Base-by-base conservation (phyloP, 2,113 vertebrate species). In the Thryonomys swinderianus region DNA sequence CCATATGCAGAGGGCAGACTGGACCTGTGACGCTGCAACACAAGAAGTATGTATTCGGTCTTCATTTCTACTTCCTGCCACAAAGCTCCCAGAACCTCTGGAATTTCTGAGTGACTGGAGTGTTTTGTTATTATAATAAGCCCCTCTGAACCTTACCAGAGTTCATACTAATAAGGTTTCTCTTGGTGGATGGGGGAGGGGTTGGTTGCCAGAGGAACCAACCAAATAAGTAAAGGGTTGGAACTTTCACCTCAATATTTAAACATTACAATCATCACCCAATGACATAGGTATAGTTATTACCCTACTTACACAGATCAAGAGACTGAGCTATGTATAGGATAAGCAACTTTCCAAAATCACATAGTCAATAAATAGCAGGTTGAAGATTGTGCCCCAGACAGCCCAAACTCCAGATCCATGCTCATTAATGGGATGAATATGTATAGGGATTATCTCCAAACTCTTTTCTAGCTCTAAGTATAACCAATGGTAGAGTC, bases 221-320 rank as follows among this genome's bases (percentile, higher is more conserved):
- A 67, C n/a, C 25, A 53, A 8, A 2, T 27, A 61, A 84, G 14
- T 27, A 66, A 57, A 74, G 57, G n/a, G 30, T 4, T 67, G 16
- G 48, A 85, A 64, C 30, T 82, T 71, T 92, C 53, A 71, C 85
- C n/a, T 37, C 40, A 76, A 76, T 34, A 90, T 48, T 96, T 93
- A 89, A 92, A 69, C 42, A 3, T 85, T 55, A 67, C 40, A 84
- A 45, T 57, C n/a, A 74, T 32, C 30, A 94, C n/a, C 18, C 27
- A 92, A 9, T 55, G 30, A 95, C 18, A 53, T 57, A 91, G 21
- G 5, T 61, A n/a, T 82, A 78, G 51, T 51, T 53, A 73, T 53
- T 61, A 85, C 40, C 1, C 32, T 73, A 76, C 20, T 62, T 78
- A 92, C 5, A 64, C 25, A 88, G 25, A 88, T n/a, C 71, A 80